phyloP scores from a whole-genome alignment of 2,113 vertebrate species.

The Tenebrosternarchus preto region DNA sequence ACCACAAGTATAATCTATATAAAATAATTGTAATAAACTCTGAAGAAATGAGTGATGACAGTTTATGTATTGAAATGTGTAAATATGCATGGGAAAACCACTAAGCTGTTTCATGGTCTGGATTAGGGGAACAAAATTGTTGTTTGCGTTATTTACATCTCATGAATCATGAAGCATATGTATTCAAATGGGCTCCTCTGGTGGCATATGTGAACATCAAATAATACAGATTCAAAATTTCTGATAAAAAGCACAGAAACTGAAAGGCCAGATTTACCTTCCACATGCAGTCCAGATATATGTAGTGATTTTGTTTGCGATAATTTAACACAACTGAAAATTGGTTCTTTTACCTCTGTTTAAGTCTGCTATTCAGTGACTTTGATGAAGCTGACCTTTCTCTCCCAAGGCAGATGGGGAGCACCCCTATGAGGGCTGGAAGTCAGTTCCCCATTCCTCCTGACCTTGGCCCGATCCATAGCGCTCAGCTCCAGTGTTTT shows the following conservation, averaged over 20 bases:
- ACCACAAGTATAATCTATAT: slow-evolving; percentile 57
- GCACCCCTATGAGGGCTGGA: slow-evolving; percentile 38
- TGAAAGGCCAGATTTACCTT: no score
- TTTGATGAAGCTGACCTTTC: slow-evolving; percentile 46
- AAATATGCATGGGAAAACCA: slow-evolving; percentile 77
- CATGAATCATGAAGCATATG: slow-evolving; percentile 75
- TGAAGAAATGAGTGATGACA: slow-evolving; percentile 67
- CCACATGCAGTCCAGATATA: not conserved
- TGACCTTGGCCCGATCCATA: slow-evolving; percentile 56
- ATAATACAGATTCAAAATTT: slow-evolving; percentile 46
- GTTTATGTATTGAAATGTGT: slow-evolving; percentile 57
- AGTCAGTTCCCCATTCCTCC: slow-evolving; percentile 48
- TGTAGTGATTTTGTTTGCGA: slow-evolving; percentile 35
- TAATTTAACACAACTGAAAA: slow-evolving; percentile 31
- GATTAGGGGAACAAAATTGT: slow-evolving; percentile 61
- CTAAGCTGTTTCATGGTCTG: slow-evolving; percentile 71
- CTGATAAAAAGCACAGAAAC: not conserved
- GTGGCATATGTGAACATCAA: slow-evolving; percentile 37
- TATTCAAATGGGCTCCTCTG: slow-evolving; percentile 65
- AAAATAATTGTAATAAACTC: slow-evolving; percentile 66
- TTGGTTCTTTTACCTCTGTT: slow-evolving; percentile 33
- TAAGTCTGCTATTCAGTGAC: slow-evolving; percentile 41
- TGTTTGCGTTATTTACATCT: slow-evolving; percentile 72
- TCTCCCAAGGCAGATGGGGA: slow-evolving; percentile 3
- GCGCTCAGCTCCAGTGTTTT: slow-evolving; percentile 42